phyloP scores from a whole-genome alignment of 2,888 invertebrate species.

The Synanthedon vespiformis region DNA sequence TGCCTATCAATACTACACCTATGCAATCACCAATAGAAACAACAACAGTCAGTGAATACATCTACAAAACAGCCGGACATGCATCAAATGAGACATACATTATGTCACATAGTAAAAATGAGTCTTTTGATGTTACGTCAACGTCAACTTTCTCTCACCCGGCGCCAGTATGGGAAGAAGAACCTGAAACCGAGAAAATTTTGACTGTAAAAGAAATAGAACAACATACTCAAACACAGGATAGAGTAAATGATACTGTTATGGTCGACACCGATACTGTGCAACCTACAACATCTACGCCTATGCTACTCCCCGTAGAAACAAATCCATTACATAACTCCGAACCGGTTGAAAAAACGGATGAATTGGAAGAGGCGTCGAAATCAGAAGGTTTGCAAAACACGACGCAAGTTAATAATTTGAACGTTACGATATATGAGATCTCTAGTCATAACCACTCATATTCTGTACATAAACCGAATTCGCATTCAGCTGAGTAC shows the following conservation, averaged over 20 bases:
- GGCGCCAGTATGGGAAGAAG: slow-evolving; percentile 58
- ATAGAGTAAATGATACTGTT: slow-evolving; percentile 7
- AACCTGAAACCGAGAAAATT: slow-evolving; percentile 23
- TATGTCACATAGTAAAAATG: slow-evolving; percentile 4
- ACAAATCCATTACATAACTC: slow-evolving; percentile 1
- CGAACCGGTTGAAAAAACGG: slow-evolving; percentile 2
- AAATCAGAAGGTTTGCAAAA: slow-evolving; percentile 14
- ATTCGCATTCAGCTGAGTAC: slow-evolving; percentile 36
- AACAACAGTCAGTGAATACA: slow-evolving; percentile 46
- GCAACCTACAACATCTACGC: slow-evolving; percentile 5
- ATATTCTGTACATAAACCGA: slow-evolving; percentile 22
- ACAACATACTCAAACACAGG: slow-evolving; percentile 4
- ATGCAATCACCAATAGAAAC: slow-evolving; percentile 21
- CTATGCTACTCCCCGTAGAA: not conserved
- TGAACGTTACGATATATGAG: slow-evolving; percentile 59
- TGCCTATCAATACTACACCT: slow-evolving; percentile 7
- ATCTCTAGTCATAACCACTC: slow-evolving; percentile 39
- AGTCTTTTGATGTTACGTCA: not conserved
- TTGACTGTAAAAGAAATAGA: slow-evolving; percentile 18
- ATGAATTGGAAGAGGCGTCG: slow-evolving; percentile 1
- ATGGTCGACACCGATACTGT: not conserved
- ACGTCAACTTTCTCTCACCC: slow-evolving; percentile 17
- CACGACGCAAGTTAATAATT: slow-evolving; percentile 35
- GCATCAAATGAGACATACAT: slow-evolving; percentile 9
- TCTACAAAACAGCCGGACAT: slow-evolving; percentile 38